phyloP scores from a whole-genome alignment of 2,888 invertebrate genomes.

The Eristalinus aeneus region DNA sequence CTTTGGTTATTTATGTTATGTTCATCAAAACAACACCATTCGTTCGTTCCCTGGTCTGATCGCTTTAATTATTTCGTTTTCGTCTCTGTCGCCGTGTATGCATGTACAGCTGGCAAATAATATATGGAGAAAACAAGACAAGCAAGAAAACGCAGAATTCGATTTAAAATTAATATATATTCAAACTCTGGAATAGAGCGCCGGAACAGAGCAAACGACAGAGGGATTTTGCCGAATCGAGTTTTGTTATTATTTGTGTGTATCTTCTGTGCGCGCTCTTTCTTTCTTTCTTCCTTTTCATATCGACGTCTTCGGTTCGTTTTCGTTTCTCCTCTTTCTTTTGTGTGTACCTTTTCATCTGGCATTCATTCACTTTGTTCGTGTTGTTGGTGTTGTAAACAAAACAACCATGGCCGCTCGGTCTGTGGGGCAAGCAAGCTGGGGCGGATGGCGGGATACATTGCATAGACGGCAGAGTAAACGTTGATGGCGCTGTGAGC shows the following conservation, averaged over 20 bases:
- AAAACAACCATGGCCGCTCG: slow-evolving; percentile 58
- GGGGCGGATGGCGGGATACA: slow-evolving; percentile 16
- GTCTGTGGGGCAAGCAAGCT: not conserved
- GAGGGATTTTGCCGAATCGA: slow-evolving; percentile 50
- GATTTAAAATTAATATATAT: slow-evolving; percentile 36
- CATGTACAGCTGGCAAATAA: slow-evolving; percentile 46
- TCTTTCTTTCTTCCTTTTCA: slow-evolving; percentile 11
- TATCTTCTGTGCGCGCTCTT: slow-evolving; percentile 63
- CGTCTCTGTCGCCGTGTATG: slow-evolving; percentile 1
- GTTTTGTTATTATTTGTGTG: slow-evolving; percentile 69
- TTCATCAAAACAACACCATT: not conserved
- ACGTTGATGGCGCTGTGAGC: slow-evolving; percentile 16
- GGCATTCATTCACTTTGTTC: slow-evolving; percentile 31
- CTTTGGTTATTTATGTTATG: slow-evolving; percentile 31
- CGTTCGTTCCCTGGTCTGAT: slow-evolving; percentile 1
- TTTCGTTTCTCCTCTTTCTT: slow-evolving; percentile 41
- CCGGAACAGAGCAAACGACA: slow-evolving; percentile 5
- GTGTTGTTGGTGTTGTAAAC: slow-evolving; percentile 72
- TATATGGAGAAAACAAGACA: slow-evolving; percentile 5
- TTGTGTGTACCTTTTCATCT: slow-evolving; percentile 35
- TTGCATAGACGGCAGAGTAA: slow-evolving; percentile 2
- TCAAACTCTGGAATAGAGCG: slow-evolving; percentile 2
- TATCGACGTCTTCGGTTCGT: not conserved
- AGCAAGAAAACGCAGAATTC: slow-evolving; percentile 25
- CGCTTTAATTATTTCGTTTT: slow-evolving; percentile 54